Percentiles rank a stretch among this genome's conserved stretches.
phyloP scores from a whole-genome alignment of 2,888 invertebrate species.

The Coelogynopora nodosa region DNA sequence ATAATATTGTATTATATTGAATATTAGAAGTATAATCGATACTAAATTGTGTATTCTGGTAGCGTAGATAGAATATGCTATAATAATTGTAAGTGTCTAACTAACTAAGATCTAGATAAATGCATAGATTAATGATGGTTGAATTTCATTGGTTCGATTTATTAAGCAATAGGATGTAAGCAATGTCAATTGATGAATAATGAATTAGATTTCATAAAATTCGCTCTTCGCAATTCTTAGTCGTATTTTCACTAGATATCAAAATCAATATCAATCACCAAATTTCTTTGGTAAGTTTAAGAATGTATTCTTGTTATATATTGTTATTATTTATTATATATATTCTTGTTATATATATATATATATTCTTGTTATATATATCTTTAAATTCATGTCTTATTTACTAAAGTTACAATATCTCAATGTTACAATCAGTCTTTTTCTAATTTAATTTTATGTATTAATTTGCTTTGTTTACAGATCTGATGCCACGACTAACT shows the following conservation, averaged over 20 bases:
- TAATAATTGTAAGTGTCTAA: no score
- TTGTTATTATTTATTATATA: background rate
- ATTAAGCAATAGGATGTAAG: background rate
- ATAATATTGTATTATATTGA: no score
- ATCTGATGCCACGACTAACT: slow-evolving; percentile 4
- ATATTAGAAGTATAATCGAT: background rate
- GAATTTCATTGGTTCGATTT: background rate
- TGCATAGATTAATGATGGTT: background rate
- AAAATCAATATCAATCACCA: background rate
- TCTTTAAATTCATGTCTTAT: background rate
- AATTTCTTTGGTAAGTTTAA: background rate
- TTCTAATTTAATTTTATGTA: background rate
- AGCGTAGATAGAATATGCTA: no score
- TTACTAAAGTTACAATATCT: background rate
- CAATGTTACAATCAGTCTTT: background rate
- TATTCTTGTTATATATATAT: background rate
- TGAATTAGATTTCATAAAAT: background rate
- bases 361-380: background rate
- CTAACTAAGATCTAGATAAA: background rate
- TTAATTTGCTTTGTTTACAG: background rate
- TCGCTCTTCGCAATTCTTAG: background rate
- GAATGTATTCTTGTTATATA: background rate
- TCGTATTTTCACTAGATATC: background rate
- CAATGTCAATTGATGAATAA: background rate
- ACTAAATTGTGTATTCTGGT: background rate